A percentile compares a stretch with the other conserved stretches of the same genome.
Conservation (phyloP, 1,140 invertebrate species). For the Aphelinus certus region DNA sequence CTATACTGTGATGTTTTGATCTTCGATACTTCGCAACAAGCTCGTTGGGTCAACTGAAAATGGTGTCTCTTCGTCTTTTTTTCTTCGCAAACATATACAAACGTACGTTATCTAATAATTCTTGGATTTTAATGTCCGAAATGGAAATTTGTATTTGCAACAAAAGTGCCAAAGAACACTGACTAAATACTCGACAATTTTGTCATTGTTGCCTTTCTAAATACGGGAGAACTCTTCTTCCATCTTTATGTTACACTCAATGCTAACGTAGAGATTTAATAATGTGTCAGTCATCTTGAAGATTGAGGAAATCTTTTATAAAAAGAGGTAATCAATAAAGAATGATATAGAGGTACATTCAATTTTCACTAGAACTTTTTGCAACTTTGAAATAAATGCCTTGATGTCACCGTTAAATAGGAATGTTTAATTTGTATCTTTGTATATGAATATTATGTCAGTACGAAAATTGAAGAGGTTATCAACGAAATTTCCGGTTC, state of each 20-base stretch:
- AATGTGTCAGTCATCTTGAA: conserved; percentile 1
- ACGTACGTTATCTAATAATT: conserved; percentile 28
- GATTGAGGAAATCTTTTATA: background rate
- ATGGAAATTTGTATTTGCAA: conserved; percentile 37
- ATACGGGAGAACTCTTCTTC: conserved; percentile 26
- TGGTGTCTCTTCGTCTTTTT: conserved; percentile 15
- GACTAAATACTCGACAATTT: conserved; percentile 39
- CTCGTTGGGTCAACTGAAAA: background rate
- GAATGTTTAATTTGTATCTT: too few relatives aligned
- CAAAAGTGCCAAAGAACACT: conserved; percentile 45
- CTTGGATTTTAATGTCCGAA: conserved; percentile 23
- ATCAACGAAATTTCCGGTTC: too few relatives aligned
- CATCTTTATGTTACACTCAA: conserved; percentile 31
- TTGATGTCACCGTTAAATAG: background rate
- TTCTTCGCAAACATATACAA: conserved; percentile 21
- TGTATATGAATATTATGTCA: too few relatives aligned
- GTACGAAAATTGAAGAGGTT: too few relatives aligned
- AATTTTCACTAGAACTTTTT: conserved; percentile 3
- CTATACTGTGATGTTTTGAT: conserved; percentile 38
- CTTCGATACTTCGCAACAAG: conserved; percentile 35
- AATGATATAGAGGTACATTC: background rate
- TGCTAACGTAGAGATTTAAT: background rate
- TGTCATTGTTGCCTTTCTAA: conserved; percentile 37
- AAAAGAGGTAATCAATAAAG: conserved; percentile 3
- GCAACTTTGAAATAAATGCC: background rate